These are phyloP conservation scores for Ennomos quercinarius DNA, from an alignment of 2,888 invertebrate species.

Conservation along the genomic window DNA sequence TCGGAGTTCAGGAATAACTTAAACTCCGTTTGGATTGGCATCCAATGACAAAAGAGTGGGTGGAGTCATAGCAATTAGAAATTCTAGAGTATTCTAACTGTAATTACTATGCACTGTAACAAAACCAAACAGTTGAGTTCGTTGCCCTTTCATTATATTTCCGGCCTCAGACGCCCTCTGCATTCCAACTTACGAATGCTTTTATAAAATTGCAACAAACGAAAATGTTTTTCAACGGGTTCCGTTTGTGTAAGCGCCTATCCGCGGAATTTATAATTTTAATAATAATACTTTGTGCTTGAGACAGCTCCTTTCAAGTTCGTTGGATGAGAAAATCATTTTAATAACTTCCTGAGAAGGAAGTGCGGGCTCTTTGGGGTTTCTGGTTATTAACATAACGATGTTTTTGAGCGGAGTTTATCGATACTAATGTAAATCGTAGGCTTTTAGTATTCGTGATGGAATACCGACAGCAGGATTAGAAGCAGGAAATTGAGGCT, in stretches of 20 bases:
- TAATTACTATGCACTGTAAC: conserved; percentile 2
- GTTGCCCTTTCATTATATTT: conserved; percentile 35
- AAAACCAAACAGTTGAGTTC: conserved; percentile 13
- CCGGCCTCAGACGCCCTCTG: conserved; percentile 20
- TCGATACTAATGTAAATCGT: conserved; percentile 25
- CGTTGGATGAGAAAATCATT: conserved; percentile 27
- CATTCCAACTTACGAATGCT: conserved; percentile 29
- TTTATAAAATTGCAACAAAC: conserved; percentile 28
- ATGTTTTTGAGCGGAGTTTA: conserved; percentile 36
- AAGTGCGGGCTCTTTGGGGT: conserved; percentile 11
- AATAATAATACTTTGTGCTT: conserved; percentile 10
- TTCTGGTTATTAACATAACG: conserved; percentile 25
- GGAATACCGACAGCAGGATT: conserved; percentile 23
- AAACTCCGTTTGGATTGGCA: no score
- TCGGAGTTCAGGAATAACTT: no score
- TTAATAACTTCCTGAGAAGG: conserved; percentile 26
- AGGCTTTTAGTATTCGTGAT: conserved; percentile 30
- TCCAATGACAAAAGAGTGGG: no score
- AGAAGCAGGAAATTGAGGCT: conserved; percentile 22
- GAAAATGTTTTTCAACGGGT: conserved; percentile 18
- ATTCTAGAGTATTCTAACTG: no score
- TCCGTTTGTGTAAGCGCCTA: conserved; percentile 18
- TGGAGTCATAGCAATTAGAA: no score
- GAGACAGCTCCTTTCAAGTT: conserved; percentile 23
- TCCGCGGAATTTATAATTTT: conserved; percentile 1